Percentiles rank a stretch among this genome's conserved stretches.
Evolutionary conservation across 1,140 invertebrate genomes (phyloP).

Genomic region (Cyphomyrmex costatus): DNA sequence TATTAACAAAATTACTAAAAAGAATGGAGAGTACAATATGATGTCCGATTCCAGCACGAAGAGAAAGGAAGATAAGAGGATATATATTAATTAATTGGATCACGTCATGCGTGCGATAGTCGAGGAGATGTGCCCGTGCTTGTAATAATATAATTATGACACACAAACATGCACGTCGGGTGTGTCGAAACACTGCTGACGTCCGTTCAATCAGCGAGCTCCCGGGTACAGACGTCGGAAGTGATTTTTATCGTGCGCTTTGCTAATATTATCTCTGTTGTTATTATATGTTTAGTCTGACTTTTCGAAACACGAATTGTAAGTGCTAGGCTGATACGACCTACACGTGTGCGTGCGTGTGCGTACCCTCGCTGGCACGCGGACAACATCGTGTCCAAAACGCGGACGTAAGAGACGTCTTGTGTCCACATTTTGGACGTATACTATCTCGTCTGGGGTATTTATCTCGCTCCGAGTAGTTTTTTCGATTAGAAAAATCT

Average conservation of each 20-base stretch:
- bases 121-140: constrained; percentile 65
- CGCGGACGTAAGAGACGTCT: too few species aligned
- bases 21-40: constrained; percentile 56
- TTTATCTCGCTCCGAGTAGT: background rate
- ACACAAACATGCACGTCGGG: background rate
- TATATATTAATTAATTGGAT: constrained; percentile 38
- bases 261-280: constrained; percentile 68
- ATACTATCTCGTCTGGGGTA: too few species aligned
- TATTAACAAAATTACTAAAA: constrained; percentile 65
- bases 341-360: constrained; percentile 49
- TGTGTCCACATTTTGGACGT: too few species aligned
- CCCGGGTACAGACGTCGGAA: constrained; percentile 41
- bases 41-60: constrained; percentile 70
- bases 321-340: constrained; percentile 55
- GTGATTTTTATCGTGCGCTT: constrained; percentile 65
- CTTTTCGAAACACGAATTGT: constrained; percentile 37
- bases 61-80: background rate
- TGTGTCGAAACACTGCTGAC: constrained; percentile 24
- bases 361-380: too few species aligned
- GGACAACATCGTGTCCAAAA: too few species aligned
- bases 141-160: constrained; percentile 60
- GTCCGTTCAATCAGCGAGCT: background rate
- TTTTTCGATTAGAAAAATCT: background rate
- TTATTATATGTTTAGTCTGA: constrained; percentile 72
- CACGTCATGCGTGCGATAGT: constrained; percentile 39